Evolutionary conservation across 2,113 vertebrate genomes (phyloP).

Genomic region (Indicator maculatus): DNA sequence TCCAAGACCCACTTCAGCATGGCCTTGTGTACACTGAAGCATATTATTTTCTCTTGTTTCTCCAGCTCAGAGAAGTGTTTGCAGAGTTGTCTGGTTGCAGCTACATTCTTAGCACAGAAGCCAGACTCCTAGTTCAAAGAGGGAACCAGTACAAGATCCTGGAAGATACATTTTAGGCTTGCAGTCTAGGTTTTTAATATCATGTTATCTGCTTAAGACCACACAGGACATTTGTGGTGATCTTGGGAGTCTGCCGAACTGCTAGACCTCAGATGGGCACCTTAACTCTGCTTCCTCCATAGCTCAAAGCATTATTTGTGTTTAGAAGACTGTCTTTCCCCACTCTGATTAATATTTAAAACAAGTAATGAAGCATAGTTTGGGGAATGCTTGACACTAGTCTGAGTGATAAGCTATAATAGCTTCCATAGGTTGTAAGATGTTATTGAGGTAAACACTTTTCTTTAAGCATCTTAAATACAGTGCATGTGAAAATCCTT

Average conservation of each 20-base stretch:
- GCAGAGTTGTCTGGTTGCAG: background rate
- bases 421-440: background rate
- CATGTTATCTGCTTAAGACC: background rate
- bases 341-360: background rate
- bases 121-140: background rate
- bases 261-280: background rate
- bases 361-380: background rate
- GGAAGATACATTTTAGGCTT: background rate
- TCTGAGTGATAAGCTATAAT: background rate
- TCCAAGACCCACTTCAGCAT: fast-evolving
- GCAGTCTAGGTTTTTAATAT: background rate
- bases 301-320: background rate
- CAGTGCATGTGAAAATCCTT: background rate
- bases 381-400: background rate
- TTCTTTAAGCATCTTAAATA: background rate
- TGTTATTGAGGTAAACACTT: background rate
- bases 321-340: background rate
- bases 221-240: background rate
- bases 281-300: background rate
- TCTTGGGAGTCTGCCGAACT: background rate
- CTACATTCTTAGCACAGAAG: background rate
- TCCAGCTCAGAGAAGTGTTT: background rate
- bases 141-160: background rate
- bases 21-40: background rate
- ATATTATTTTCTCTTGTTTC: background rate